Evolutionary conservation across 1,140 invertebrate species (phyloP), one percentile per base, ranked within the genome.

Genomic region (Tribolium castaneum): DNA sequence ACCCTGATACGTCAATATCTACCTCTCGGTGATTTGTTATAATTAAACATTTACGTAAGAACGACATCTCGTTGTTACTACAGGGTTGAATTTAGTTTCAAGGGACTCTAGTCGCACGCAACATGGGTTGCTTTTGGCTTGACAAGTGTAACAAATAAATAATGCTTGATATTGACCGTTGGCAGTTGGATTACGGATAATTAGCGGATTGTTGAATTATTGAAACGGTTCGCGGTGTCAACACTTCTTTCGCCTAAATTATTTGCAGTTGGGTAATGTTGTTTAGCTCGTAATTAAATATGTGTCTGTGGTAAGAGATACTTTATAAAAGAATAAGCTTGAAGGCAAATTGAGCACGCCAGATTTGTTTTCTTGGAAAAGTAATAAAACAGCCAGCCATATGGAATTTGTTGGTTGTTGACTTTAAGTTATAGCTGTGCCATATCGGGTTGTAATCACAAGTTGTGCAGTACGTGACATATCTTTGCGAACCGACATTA

Each of bases 391-490:
- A 35, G 25, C 25, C 22, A 35, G 25, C 25, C 25, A 66, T 35
- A 35, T 34, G 30, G 25, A 66, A 59, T 59, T 59, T 66, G 34
- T 35, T 13, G 14, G 25, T n/a, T 13, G 59, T 12, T 35, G 59
- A 14, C 59, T 66, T 9, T 35, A 66, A 66, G 10, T 66, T 66
- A 66, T 66, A 22, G 59, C 59, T 66, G 25, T 22, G 34, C 14
- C 59, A 66, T 35, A 30, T 66, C 30, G 59, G 59, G 14, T 34
- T 66, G 25, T 66, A 35, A 66, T 66, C 25, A 66, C 59, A 66
- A 66, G 59, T 66, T 34, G 25, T 13, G 12, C 25, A 66, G 7
- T 34, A 66, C 59, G 59, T 66, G 59, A 66, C 59, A 66, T 35
- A 16, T 34, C 14, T 14, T 66, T 12, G 59, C 30, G 9, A 66